Base-by-base conservation (phyloP, 1,140 invertebrate species). In the Drosophila auraria region DNA sequence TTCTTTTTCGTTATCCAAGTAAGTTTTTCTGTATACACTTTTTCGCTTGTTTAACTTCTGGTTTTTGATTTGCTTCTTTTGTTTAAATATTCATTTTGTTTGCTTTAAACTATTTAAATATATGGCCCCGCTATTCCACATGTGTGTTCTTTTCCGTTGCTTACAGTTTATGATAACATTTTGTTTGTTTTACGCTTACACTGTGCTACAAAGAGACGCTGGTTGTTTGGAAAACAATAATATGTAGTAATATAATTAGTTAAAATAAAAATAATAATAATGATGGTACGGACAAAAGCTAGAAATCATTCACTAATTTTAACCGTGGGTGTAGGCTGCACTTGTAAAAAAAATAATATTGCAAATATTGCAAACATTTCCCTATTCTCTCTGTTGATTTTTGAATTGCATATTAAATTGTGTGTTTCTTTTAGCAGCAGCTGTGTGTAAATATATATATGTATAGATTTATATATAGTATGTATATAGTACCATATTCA, bases 51-150 rank as follows among this genome's bases (percentile, higher is more conserved):
- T 51, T 58, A 77, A 51, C 36, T 68, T 82, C 47, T 83, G 56
- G 33, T 58, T 75, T 56, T 78, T 27, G 56, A 68, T 62, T 58
- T 74, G 54, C 66, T 86, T 53, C 20, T 30, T 45, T 57, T 50
- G 49, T 73, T 72, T 56, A 50, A 63, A 69, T 80, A 45, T 69
- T 63, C 60, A 15, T n/a, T 62, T 56, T 81, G n/a, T 38, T 80
- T 66, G 38, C 57, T 82, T 87, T 91, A 82, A 89, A 83, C 79
- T 87, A 92, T 87, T 90, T 87, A 92, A 92, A 83, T 92, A 92
- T 92, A 92, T 92, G 91, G 91, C 91, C 91, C 91, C 91, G 89
- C 91, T 92, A 92, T 92, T 92, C 91, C 91, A 92, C 91, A 92
- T 78, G 82, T 84, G 63, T 78, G 66, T 83, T 80, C 75, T 80